Evolutionary conservation across 2,888 invertebrate species (phyloP).

Genomic region (Lucinisca nassula): DNA sequence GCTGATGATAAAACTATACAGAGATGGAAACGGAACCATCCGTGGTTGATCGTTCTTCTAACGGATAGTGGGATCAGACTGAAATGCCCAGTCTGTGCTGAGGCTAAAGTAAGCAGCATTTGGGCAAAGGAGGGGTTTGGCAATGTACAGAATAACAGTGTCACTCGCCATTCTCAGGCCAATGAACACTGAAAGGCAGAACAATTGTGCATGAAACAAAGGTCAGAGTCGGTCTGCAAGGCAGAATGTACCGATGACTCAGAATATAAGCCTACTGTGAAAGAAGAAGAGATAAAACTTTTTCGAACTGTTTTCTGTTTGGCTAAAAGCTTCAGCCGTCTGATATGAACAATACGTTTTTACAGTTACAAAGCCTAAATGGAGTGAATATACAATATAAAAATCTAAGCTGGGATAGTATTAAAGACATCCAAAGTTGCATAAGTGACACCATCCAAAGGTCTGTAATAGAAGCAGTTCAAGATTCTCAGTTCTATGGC

Average conservation of each 20-base stretch:
- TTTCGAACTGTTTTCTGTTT: constrained; percentile 44
- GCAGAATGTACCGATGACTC: not conserved
- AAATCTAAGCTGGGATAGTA: constrained; percentile 54
- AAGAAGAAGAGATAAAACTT: constrained; percentile 13
- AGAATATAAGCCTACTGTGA: not conserved
- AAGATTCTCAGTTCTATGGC: constrained; percentile 18
- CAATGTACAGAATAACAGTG: too few species aligned
- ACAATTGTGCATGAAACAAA: too few species aligned
- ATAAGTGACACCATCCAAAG: constrained; percentile 17
- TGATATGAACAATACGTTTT: constrained; percentile 46
- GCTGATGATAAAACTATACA: too few species aligned
- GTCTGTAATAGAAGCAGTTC: constrained; percentile 23
- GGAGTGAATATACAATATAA: constrained; percentile 36
- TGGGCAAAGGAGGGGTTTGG: too few species aligned
- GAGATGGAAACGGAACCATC: too few species aligned
- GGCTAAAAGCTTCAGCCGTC: constrained; percentile 41
- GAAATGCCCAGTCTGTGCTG: too few species aligned
- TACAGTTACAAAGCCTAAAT: constrained; percentile 49
- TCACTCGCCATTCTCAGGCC: too few species aligned
- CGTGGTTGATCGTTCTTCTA: too few species aligned
- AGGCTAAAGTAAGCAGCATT: too few species aligned
- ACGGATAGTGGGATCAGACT: too few species aligned
- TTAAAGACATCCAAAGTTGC: constrained; percentile 42
- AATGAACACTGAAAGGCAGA: too few species aligned
- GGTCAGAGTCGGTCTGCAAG: not conserved